These are phyloP conservation scores for Vultur gryphus DNA, from an alignment of 2,797 vertebrate genomes.

Conservation along the genomic window DNA sequence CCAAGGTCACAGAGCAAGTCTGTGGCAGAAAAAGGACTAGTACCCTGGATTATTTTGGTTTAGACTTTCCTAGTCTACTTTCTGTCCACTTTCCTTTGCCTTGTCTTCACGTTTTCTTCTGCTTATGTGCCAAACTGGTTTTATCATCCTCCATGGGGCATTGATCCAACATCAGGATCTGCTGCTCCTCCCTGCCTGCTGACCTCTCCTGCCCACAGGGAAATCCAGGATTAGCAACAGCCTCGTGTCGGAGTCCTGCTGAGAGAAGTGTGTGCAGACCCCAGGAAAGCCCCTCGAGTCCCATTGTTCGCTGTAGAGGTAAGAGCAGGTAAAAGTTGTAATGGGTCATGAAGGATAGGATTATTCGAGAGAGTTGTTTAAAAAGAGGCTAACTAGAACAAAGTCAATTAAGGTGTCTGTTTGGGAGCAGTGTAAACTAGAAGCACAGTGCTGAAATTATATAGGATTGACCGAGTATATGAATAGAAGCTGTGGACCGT, in stretches of 20 bases:
- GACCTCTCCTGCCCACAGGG: not conserved
- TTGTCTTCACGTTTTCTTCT: not conserved
- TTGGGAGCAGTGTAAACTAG: not conserved
- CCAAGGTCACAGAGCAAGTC: not conserved
- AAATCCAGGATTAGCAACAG: not conserved
- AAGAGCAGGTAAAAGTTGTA: not conserved
- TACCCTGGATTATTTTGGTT: not conserved
- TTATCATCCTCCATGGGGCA: not conserved
- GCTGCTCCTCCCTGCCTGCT: not conserved
- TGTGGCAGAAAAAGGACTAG: not conserved
- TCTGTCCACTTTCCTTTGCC: not conserved
- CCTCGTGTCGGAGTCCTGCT: rapidly evolving
- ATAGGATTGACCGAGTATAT: rapidly evolving
- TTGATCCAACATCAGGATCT: not conserved
- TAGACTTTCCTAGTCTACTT: not conserved
- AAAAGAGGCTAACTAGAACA: not conserved
- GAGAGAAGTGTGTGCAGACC: not conserved
- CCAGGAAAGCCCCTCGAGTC: not conserved
- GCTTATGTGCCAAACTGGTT: not conserved
- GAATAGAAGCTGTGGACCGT: not conserved
- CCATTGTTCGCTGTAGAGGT: not conserved
- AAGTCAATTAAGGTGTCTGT: not conserved
- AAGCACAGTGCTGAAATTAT: not conserved
- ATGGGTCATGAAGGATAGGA: not conserved
- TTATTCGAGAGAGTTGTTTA: not conserved